Percentiles rank a stretch among this genome's conserved stretches.
Evolutionary conservation across 2,888 invertebrate species (phyloP).

Genomic region (Zonitis immaculata): DNA sequence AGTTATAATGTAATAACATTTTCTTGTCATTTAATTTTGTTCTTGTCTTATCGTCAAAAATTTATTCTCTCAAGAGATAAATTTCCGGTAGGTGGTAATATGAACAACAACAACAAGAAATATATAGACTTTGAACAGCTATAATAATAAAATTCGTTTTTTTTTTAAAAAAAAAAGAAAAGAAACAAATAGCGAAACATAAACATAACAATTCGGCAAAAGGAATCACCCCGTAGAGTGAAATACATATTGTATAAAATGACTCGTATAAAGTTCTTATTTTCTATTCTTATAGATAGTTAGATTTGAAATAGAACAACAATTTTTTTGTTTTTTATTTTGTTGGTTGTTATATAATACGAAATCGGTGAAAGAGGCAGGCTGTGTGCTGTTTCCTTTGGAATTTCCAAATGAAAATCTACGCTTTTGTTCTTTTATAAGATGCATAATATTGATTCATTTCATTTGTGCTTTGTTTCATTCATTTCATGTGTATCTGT

Average conservation of each 20-base stretch:
- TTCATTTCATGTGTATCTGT: not conserved
- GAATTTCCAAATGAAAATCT: not conserved
- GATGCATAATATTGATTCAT: not conserved
- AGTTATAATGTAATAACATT: not conserved
- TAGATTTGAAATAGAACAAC: not conserved
- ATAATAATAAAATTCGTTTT: conserved; percentile 15
- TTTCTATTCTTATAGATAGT: not conserved
- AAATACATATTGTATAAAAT: conserved; percentile 4
- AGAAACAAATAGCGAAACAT: conserved; percentile 2
- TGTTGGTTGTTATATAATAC: no score
- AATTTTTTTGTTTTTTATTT: not conserved
- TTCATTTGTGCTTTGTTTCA: not conserved
- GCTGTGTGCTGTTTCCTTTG: not conserved
- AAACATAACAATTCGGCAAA: conserved; percentile 17
- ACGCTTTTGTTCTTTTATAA: not conserved
- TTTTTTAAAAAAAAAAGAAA: conserved; percentile 7
- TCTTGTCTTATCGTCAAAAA: not conserved
- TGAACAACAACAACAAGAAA: not conserved
- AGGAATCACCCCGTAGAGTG: conserved; percentile 15
- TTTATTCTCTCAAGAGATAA: not conserved
- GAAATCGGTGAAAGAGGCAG: no score
- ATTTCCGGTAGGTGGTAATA: not conserved
- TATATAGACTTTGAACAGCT: conserved; percentile 11
- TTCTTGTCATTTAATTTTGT: not conserved
- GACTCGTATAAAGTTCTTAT: not conserved